Percentiles rank a stretch among this genome's conserved stretches.
Conservation (phyloP, 2,888 invertebrate species). For the Anorthoa munda region DNA sequence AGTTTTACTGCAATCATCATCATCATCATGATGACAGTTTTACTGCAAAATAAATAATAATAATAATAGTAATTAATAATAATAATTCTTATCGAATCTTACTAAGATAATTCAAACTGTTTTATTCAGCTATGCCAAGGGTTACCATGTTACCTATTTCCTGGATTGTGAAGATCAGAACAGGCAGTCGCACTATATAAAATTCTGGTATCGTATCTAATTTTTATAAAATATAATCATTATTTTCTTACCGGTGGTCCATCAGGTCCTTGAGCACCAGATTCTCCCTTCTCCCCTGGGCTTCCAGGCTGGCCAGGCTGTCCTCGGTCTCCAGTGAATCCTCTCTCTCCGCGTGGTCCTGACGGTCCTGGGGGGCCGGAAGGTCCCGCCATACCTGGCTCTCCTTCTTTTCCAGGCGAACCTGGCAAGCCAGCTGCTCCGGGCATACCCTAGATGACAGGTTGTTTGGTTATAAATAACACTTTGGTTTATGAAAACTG, state of each 20-base stretch:
- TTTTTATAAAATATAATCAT: too few relatives aligned
- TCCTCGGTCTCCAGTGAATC: conserved; percentile 95
- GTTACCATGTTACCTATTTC: too few relatives aligned
- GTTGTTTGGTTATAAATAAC: conserved; percentile 3
- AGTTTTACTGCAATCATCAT: too few relatives aligned
- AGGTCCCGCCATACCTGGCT: conserved; percentile 93
- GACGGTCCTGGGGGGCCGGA: conserved; percentile 91
- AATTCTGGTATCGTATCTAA: too few relatives aligned
- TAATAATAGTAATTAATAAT: too few relatives aligned
- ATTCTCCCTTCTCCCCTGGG: conserved; percentile 92
- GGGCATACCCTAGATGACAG: conserved; percentile 92
- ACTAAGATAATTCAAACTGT: too few relatives aligned
- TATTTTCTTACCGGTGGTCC: conserved; percentile 91
- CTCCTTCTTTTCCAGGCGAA: conserved; percentile 95
- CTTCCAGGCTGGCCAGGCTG: conserved; percentile 92
- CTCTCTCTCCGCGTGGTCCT: conserved; percentile 92
- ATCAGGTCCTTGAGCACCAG: conserved; percentile 93
- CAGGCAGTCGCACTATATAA: too few relatives aligned
- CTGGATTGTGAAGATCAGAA: too few relatives aligned
- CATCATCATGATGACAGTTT: too few relatives aligned
- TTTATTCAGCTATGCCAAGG: too few relatives aligned
- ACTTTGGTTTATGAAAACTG: background rate
- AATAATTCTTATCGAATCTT: too few relatives aligned
- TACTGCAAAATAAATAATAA: too few relatives aligned
- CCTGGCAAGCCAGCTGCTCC: conserved; percentile 94